Base-by-base conservation (phyloP, 1,140 invertebrate species). In the Drosophila albomicans region DNA sequence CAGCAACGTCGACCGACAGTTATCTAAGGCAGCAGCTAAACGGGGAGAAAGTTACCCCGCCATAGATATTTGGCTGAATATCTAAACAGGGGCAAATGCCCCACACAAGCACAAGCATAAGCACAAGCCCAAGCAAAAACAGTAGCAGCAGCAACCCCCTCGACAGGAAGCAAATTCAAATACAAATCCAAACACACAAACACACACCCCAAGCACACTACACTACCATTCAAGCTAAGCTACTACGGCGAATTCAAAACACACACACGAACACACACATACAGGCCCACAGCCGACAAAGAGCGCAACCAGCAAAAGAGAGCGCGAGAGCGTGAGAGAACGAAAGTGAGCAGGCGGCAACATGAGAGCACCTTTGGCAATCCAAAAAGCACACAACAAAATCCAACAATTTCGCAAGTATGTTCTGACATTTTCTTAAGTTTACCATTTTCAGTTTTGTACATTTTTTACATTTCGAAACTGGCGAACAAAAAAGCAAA, bases 1-100 rank as follows among this genome's bases (percentile, higher is more conserved):
- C 56, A 28, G 66, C 46, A 38, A 59, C 73, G 52, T 70, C 45
- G 61, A 32, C 76, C 32, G 35, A 11, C 32, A 76, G 45, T 77
- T 67, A 87, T 87, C 84, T 89, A 77, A 82, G 49, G 74, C 84
- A 89, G 80, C 85, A 89, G 84, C 71, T 80, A 75, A 81, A 66
- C 43, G 65, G 56, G 49, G 76, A 48, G 25, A 75, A 49, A 75
- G 51, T 45, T 35, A 64, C 84, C 80, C 84, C 82, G 69, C 73
- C 77, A n/a, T 46, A 88, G 74, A 88, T 88, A 89, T 63, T 77
- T 73, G 32, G 84, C 84, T 89, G 84, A 88, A 75, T 88, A 84
- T 88, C 84, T 88, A 84, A 88, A 70, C 84, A 89, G 84, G 85
- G 84, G 85, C 84, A 74, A 69, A 75, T 52, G 52, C 82, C 79